These are phyloP conservation scores for Tineola bisselliella DNA, from an alignment of 2,888 invertebrate genomes.

Conservation along the genomic window DNA sequence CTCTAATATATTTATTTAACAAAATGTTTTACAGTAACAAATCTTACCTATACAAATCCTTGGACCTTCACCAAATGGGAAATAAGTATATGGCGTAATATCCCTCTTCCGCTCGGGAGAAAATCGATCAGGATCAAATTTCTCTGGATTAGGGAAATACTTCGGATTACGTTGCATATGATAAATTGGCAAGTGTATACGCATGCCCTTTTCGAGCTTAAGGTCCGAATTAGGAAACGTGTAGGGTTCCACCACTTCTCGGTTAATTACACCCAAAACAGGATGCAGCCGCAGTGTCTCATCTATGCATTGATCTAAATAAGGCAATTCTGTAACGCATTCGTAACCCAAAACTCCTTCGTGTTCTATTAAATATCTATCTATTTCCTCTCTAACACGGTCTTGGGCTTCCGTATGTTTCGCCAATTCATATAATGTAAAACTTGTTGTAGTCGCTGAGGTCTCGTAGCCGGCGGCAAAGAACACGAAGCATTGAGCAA, in stretches of 20 bases:
- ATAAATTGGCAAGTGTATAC: constrained; percentile 41
- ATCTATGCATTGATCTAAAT: constrained; percentile 32
- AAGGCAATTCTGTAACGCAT: constrained; percentile 31
- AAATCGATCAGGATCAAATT: constrained; percentile 41
- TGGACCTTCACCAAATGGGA: constrained; percentile 50
- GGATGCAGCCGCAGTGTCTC: constrained; percentile 42
- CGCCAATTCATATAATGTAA: constrained; percentile 33
- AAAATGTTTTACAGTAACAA: neutral
- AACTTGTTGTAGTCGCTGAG: constrained; percentile 29
- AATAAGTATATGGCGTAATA: constrained; percentile 36
- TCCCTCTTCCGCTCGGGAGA: constrained; percentile 28
- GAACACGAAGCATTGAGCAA: constrained; percentile 59
- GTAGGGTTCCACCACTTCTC: constrained; percentile 40
- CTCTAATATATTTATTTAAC: neutral
- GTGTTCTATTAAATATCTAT: constrained; percentile 25
- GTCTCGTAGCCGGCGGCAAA: constrained; percentile 43
- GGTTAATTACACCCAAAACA: constrained; percentile 30
- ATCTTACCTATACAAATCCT: constrained; percentile 42
- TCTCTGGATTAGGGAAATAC: constrained; percentile 38
- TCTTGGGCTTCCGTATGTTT: constrained; percentile 28
- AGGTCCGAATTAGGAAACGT: constrained; percentile 32
- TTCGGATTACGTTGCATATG: constrained; percentile 36
- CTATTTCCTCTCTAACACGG: constrained; percentile 29
- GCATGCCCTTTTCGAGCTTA: constrained; percentile 31
- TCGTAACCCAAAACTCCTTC: constrained; percentile 29